Base-by-base conservation (phyloP, 1,140 invertebrate genomes). In the Marisa cornuarietis region DNA sequence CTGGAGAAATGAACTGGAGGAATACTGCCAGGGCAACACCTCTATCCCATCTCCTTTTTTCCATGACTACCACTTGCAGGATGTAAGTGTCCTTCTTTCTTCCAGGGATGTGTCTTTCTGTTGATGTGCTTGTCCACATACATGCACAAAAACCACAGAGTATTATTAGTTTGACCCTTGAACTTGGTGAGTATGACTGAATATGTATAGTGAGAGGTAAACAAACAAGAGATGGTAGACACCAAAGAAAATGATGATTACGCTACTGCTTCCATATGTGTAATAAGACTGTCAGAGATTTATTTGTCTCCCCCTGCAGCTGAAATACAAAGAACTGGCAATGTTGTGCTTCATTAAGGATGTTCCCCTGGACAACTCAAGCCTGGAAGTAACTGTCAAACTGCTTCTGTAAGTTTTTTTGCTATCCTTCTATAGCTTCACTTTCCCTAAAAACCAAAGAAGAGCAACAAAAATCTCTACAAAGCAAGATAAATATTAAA, bases 311-410 rank as follows among this genome's bases (percentile, higher is more conserved):
- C 69, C 71, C 20, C 87, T 86, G n/a, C 84, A 90, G 90, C 82
- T 85, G 51, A 87, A 88, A 62, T 71, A 83, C 69, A 91, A 91
- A 84, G 90, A 91, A 69, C 80, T 91, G 24, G 80, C 87, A 18
- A 87, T 91, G 81, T 73, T 91, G 61, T 90, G 89, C 77, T 91
- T 90, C 80, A 75, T 91, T 18, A 91, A 91, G 82, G 87, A 88
- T 49, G 81, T 91, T 31, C 71, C 84, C 66, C 71, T 90, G 49
- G 88, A 91, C 68, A 78, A 80, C 9, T 62, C 74, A 62, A 86
- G 89, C 51, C 51, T 83, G 61, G 88, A 90, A 73, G 79, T 84
- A 58, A 82, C 87, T 26, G 85, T 87, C 1, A 87, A 85, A 74
- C 65, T 81, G 42, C 82, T 90, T 22, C 81, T 86, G 88, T 89